Conservation (phyloP, 2,888 invertebrate genomes). For the Xestobium rufovillosum region DNA sequence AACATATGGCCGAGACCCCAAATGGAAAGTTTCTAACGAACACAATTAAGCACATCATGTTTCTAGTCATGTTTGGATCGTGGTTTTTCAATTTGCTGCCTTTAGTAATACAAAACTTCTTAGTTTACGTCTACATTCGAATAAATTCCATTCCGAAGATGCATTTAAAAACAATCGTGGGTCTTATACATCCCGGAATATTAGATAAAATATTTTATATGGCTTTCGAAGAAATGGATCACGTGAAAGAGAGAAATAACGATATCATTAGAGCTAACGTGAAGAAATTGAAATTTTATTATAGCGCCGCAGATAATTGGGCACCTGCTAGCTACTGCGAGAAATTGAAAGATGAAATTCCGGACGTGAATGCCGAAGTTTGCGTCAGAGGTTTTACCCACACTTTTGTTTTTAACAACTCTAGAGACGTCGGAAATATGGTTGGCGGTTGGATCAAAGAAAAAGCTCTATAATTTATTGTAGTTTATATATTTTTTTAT, state of each 20-base stretch:
- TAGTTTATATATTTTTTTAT: too few species aligned
- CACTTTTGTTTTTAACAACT: conserved; percentile 69
- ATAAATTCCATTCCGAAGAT: conserved; percentile 46
- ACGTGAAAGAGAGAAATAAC: conserved; percentile 59
- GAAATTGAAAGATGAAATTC: conserved; percentile 54
- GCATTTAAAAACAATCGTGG: conserved; percentile 47
- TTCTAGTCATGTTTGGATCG: conserved; percentile 43
- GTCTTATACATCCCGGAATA: conserved; percentile 53
- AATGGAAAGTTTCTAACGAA: conserved; percentile 67
- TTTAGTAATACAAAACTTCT: conserved; percentile 41
- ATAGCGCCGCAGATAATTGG: conserved; percentile 77
- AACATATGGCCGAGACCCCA: conserved; percentile 67
- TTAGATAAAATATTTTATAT: conserved; percentile 60
- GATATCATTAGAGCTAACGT: conserved; percentile 51
- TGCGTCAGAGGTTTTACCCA: conserved; percentile 60
- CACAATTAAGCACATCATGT: conserved; percentile 48
- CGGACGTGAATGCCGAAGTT: conserved; percentile 53
- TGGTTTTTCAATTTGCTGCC: conserved; percentile 53
- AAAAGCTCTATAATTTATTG: too few species aligned
- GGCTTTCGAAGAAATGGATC: conserved; percentile 75
- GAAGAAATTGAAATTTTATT: conserved; percentile 69
- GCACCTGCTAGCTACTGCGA: conserved; percentile 66
- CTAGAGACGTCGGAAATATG: conserved; percentile 47
- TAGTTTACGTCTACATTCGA: conserved; percentile 52
- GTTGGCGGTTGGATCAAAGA: conserved; percentile 34